Evolutionary conservation across 1,140 invertebrate species (phyloP), one percentile per base, ranked within the genome.

Genomic region (Cyphomyrmex costatus): DNA sequence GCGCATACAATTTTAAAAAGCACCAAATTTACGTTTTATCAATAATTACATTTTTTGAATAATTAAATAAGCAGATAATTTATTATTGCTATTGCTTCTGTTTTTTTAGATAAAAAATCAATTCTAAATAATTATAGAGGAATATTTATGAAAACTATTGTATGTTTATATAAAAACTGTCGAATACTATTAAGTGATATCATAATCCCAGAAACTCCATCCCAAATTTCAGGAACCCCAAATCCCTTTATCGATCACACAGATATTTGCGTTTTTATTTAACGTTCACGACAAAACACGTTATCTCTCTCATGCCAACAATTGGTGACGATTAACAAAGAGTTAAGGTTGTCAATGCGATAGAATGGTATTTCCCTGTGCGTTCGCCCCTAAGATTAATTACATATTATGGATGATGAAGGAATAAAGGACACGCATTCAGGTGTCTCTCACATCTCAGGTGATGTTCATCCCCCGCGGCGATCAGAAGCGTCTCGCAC

Each of bases 161-260:
- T n/a, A n/a, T n/a, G n/a, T n/a, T n/a, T n/a, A 42, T 46, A 46
- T 27, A 27, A 78, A 78, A 12, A 2, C 0, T 63, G 12, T 65
- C 6, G 2, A 7, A 30, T 12, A 10, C 1, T 51, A n/a, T 27
- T 53, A 16, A 77, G 3, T 19, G 3, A 24, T 10, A 21, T 80
- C 6, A n/a, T n/a, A 6, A 10, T 3, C n/a, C 21, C 12, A n/a
- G 33, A 7, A 19, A 12, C 14, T 36, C 7, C 60, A 21, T 0
- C 30, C 2, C 49, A 24, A 60, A 7, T 42, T 51, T 4, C 10
- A 56, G 49, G 58, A 30, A 4, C 7, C 27, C 21, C 14, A 33
- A n/a, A 65, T 4, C 42, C 14, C 60, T 66, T n/a, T 49, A 66
- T 79, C 61, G 51, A 80, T 70, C 63, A 16, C 61, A 16, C 12